These are phyloP conservation scores for Cladorhizidae sp. DNA, from an alignment of 37 sponge, comb jelly and placozoan genomes.

Conservation along the genomic window DNA sequence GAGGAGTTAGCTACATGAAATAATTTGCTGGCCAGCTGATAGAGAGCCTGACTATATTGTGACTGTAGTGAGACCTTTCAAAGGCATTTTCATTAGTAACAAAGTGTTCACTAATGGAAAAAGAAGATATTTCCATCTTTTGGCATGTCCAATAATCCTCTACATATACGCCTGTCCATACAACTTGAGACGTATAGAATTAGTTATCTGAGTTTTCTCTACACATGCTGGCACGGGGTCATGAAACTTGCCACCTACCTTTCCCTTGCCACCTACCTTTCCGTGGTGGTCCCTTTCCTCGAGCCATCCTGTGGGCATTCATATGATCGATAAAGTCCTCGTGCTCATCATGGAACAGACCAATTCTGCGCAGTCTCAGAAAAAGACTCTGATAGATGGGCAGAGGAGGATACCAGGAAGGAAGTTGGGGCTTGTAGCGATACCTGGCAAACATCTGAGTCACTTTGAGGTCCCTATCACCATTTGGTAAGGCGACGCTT, in stretches of 20 bases:
- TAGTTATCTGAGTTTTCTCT: background rate
- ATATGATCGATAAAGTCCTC: constrained; percentile 69
- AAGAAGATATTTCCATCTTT: too few relatives aligned
- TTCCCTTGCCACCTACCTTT: constrained; percentile 43
- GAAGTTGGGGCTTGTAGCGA: constrained; percentile 49
- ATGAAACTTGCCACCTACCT: background rate
- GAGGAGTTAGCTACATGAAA: too few relatives aligned
- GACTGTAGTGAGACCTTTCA: too few relatives aligned
- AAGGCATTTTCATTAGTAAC: too few relatives aligned
- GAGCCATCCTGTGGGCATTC: constrained; percentile 43
- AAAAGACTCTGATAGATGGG: constrained; percentile 52
- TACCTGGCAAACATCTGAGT: constrained; percentile 55
- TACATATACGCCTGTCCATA: background rate
- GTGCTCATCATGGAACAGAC: constrained; percentile 83
- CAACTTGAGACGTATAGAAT: background rate
- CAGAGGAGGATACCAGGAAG: constrained; percentile 76
- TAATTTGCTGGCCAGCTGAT: too few relatives aligned
- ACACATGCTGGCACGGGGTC: background rate
- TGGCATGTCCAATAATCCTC: too few relatives aligned
- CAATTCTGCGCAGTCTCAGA: constrained; percentile 50
- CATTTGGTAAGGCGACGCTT: background rate
- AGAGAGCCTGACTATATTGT: too few relatives aligned
- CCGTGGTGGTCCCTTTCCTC: constrained; percentile 74
- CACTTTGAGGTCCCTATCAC: constrained; percentile 63
- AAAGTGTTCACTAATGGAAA: background rate